Conservation (phyloP, 2,113 vertebrate species). For the Perognathus longimembris region DNA sequence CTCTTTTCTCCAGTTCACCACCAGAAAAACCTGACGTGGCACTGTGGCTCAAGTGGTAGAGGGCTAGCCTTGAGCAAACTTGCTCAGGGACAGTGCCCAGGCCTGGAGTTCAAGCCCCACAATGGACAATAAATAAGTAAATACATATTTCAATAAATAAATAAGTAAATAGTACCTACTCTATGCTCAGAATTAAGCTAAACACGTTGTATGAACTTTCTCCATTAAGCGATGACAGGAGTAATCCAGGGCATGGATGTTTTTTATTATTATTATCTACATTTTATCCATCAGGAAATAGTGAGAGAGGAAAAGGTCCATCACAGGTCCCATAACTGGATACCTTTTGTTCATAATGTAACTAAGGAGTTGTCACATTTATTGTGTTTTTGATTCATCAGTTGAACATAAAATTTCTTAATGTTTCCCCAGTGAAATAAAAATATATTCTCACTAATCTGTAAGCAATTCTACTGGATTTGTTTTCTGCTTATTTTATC, state of each 20-base stretch:
- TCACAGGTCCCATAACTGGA: neutral
- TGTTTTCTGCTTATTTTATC: constrained; percentile 15
- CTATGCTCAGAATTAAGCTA: neutral
- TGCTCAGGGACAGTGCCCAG: too few relatives aligned
- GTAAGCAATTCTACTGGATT: neutral
- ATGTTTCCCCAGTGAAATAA: constrained; percentile 27
- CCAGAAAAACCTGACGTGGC: too few relatives aligned
- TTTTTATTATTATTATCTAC: neutral
- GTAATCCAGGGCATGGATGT: too few relatives aligned
- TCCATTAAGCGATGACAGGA: neutral
- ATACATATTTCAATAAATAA: too few relatives aligned
- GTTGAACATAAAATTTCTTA: neutral
- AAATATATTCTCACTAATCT: neutral
- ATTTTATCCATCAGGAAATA: neutral
- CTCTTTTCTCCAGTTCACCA: too few relatives aligned
- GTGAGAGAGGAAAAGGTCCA: neutral
- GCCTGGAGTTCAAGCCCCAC: too few relatives aligned
- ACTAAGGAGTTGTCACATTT: neutral
- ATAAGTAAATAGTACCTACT: neutral
- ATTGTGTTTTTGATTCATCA: neutral
- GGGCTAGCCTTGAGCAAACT: too few relatives aligned
- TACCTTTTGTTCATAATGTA: neutral
- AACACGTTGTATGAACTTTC: neutral
- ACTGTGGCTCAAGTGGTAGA: too few relatives aligned
- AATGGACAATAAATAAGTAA: too few relatives aligned